phyloP scores from a whole-genome alignment of 2,113 vertebrate species.

The Phalacrocorax aristotelis region DNA sequence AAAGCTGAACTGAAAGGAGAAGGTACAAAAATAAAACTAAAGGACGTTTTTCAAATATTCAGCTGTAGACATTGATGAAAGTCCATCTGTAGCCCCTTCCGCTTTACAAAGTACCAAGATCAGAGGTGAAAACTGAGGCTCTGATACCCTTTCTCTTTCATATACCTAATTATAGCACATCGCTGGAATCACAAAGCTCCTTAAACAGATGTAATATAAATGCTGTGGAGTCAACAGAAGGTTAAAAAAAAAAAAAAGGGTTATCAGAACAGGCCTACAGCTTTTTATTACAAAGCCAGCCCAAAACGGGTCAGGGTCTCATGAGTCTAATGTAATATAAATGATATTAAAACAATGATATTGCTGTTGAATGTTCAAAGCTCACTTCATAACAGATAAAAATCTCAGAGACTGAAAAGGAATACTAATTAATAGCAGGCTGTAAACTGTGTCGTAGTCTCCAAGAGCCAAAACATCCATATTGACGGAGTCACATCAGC shows the following conservation, averaged over 20 bases:
- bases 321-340: slow-evolving; percentile 36
- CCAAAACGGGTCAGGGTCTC: neutral
- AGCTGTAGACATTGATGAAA: neutral
- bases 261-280: slow-evolving; percentile 19
- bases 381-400: slow-evolving; percentile 53
- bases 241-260: neutral
- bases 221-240: neutral
- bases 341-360: slow-evolving; percentile 52
- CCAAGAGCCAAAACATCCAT: slow-evolving; percentile 45
- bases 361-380: slow-evolving; percentile 52
- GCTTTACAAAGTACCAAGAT: neutral
- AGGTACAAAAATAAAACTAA: neutral
- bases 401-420: slow-evolving; percentile 43
- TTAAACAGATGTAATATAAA: neutral
- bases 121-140: neutral
- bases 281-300: slow-evolving; percentile 29
- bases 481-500: slow-evolving; percentile 36
- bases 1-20: slow-evolving; percentile 6
- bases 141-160: neutral
- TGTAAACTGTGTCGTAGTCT: neutral
- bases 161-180: neutral
- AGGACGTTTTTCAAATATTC: neutral
- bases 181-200: neutral
- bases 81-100: neutral
- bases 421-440: slow-evolving; percentile 63